phyloP scores from a whole-genome alignment of 2,888 invertebrate genomes.

The Drosophila neotestacea region DNA sequence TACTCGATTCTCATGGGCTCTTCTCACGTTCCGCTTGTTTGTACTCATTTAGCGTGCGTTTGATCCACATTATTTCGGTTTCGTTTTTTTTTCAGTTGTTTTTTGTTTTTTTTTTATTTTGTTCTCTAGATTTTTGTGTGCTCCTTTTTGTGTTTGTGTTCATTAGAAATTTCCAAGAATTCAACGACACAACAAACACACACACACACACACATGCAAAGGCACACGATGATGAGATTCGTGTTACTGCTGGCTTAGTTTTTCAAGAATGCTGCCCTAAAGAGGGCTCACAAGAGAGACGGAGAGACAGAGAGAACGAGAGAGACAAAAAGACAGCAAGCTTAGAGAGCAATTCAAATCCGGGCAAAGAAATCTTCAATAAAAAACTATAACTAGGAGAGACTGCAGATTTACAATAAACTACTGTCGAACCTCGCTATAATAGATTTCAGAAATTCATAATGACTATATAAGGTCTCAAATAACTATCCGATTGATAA shows the following conservation, averaged over 20 bases:
- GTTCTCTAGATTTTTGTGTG: conserved; percentile 70
- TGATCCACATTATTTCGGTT: conserved; percentile 68
- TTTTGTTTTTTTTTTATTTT: conserved; percentile 33
- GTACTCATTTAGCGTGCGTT: conserved; percentile 69
- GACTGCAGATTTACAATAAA: background rate
- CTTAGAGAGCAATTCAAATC: conserved; percentile 2
- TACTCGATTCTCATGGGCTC: conserved; percentile 65
- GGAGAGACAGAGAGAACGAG: background rate
- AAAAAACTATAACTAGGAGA: conserved; percentile 4
- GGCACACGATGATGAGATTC: conserved; percentile 51
- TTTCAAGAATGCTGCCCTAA: conserved; percentile 53
- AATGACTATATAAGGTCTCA: no score
- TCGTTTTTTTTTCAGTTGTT: conserved; percentile 46
- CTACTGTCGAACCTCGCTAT: background rate
- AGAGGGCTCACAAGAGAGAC: conserved; percentile 5
- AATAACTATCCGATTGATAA: no score
- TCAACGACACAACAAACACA: conserved; percentile 64
- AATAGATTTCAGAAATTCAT: no score
- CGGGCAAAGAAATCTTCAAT: conserved; percentile 11
- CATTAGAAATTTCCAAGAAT: conserved; percentile 78
- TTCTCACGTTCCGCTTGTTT: conserved; percentile 69
- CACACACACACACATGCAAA: conserved; percentile 24
- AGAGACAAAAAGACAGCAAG: background rate
- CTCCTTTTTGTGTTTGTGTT: conserved; percentile 78
- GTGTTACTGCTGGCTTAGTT: conserved; percentile 79